Percentiles rank a stretch among this genome's conserved stretches.
These are phyloP conservation scores for Triplophysa dalaica DNA, from an alignment of 2,113 vertebrate genomes.

Conservation along the genomic window DNA sequence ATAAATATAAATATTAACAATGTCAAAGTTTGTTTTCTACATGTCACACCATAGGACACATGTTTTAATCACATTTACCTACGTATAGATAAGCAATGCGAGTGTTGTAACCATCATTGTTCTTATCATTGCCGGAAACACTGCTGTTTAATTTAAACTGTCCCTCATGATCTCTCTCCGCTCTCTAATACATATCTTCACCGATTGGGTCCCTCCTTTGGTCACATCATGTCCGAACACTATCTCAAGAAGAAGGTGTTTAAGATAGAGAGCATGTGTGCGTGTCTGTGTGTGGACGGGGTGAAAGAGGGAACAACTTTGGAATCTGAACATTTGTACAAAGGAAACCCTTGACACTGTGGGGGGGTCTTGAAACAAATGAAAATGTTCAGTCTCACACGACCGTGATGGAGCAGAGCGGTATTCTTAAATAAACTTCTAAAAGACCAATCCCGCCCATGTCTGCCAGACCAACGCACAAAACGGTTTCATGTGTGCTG, in stretches of 20 bases:
- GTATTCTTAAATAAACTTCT: constrained; percentile 57
- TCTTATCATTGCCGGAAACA: constrained; percentile 6
- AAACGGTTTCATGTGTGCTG: constrained; percentile 25
- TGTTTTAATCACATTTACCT: too few relatives aligned
- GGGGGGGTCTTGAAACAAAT: constrained; percentile 46
- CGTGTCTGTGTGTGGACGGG: constrained; percentile 24
- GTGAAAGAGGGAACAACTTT: neutral
- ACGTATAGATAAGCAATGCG: neutral
- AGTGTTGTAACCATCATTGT: neutral
- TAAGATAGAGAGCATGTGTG: constrained; percentile 48
- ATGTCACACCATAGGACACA: too few relatives aligned
- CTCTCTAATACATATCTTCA: constrained; percentile 48
- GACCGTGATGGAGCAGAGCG: constrained; percentile 40
- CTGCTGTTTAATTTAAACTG: constrained; percentile 51
- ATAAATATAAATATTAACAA: too few relatives aligned
- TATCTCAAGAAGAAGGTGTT: constrained; percentile 59
- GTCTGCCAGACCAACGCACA: constrained; percentile 21
- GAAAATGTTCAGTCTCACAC: constrained; percentile 55
- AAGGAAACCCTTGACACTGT: constrained; percentile 52
- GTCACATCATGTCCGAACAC: constrained; percentile 37
- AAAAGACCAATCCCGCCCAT: constrained; percentile 38
- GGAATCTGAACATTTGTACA: constrained; percentile 46
- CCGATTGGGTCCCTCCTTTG: constrained; percentile 52
- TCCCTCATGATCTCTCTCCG: constrained; percentile 49
- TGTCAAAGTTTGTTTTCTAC: too few relatives aligned